A percentile compares a stretch with the other conserved stretches of the same genome.
These are phyloP conservation scores for Microtus richardsoni DNA, from an alignment of 2,113 vertebrate species.

Conservation along the genomic window DNA sequence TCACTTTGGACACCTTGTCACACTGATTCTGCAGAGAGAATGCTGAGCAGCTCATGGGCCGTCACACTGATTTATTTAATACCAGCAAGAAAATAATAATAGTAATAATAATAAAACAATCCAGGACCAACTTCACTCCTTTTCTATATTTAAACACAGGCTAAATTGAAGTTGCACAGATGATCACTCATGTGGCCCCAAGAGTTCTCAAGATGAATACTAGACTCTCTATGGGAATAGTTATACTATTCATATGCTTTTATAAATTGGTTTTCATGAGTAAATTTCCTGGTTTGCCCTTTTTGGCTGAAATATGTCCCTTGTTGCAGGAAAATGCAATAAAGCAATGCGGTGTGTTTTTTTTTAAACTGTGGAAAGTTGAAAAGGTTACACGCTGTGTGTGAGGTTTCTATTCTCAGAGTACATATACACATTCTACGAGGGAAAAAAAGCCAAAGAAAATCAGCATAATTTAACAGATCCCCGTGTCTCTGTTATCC, in stretches of 20 bases:
- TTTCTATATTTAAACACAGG: conserved; percentile 65
- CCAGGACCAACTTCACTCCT: conserved; percentile 28
- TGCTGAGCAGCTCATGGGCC: conserved; percentile 82
- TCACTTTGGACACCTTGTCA: conserved; percentile 87
- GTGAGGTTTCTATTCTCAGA: conserved; percentile 63
- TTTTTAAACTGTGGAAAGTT: conserved; percentile 73
- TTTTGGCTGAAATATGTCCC: conserved; percentile 70
- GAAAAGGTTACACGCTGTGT: conserved; percentile 74
- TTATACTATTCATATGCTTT: conserved; percentile 62
- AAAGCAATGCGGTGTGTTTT: conserved; percentile 73
- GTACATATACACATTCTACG: conserved; percentile 50
- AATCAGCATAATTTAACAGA: conserved; percentile 37
- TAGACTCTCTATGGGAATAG: conserved; percentile 5
- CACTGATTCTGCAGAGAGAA: conserved; percentile 84
- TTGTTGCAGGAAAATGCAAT: conserved; percentile 72
- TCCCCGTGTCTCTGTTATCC: conserved; percentile 50
- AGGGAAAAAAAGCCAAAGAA: conserved; percentile 42
- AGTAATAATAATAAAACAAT: not conserved
- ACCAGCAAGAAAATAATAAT: conserved; percentile 43
- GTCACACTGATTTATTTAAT: conserved; percentile 71
- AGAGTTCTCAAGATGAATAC: conserved; percentile 70
- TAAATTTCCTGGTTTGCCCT: conserved; percentile 79
- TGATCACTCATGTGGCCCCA: conserved; percentile 69
- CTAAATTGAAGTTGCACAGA: conserved; percentile 31
- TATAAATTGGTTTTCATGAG: conserved; percentile 78